phyloP scores from a whole-genome alignment of 2,888 invertebrate genomes.

The Tineola bisselliella region DNA sequence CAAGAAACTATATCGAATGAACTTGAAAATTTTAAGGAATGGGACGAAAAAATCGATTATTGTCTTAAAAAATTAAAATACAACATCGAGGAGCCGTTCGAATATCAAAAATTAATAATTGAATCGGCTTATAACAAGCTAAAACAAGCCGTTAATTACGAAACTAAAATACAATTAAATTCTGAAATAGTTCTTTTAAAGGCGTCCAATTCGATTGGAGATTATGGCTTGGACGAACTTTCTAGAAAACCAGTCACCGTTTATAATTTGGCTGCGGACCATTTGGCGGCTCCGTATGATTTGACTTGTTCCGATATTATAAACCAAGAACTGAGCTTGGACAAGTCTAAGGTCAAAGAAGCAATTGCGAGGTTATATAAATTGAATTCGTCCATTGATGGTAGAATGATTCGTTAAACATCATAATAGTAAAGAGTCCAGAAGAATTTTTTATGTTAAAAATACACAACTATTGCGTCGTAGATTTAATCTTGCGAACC shows the following conservation, averaged over 20 bases:
- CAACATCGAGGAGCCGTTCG: constrained; percentile 1
- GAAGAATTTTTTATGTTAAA: no score
- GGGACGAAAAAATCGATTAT: constrained; percentile 27
- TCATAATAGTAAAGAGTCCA: no score
- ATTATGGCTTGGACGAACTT: background rate
- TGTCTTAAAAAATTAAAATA: constrained; percentile 21
- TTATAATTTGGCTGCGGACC: background rate
- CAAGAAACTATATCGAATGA: constrained; percentile 16
- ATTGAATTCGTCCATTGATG: constrained; percentile 6
- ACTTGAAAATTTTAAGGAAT: constrained; percentile 18
- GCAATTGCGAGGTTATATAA: background rate
- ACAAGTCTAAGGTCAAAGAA: background rate
- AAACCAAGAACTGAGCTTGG: background rate
- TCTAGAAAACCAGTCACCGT: background rate
- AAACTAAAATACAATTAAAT: constrained; percentile 10
- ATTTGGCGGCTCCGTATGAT: background rate
- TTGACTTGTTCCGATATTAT: constrained; percentile 2
- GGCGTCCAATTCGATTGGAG: background rate
- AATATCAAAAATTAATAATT: constrained; percentile 18
- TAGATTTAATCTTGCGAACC: no score
- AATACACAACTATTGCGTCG: no score
- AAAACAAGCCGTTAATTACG: constrained; percentile 26
- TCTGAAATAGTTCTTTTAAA: background rate
- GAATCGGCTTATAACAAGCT: constrained; percentile 28
- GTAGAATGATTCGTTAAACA: constrained; percentile 10